These are phyloP conservation scores for Scaptomyza flava DNA, from an alignment of 2,888 invertebrate species.

Conservation along the genomic window DNA sequence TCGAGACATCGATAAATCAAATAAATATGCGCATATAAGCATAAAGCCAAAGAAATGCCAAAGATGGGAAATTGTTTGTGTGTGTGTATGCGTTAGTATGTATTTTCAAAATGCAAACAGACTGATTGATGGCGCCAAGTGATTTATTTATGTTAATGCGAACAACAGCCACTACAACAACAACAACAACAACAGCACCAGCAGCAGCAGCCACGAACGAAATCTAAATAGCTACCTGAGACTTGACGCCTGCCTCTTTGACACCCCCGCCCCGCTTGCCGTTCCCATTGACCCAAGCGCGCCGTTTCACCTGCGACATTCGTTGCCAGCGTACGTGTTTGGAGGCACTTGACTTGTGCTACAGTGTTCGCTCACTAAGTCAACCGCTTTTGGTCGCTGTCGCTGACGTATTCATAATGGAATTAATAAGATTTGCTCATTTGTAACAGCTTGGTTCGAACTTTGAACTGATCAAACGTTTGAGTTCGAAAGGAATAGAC, in stretches of 20 bases:
- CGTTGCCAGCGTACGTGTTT: slow-evolving; percentile 67
- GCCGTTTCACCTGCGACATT: slow-evolving; percentile 70
- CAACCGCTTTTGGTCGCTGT: background rate
- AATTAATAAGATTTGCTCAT: too few relatives aligned
- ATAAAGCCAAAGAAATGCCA: slow-evolving; percentile 59
- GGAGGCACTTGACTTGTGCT: slow-evolving; percentile 39
- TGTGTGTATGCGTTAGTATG: slow-evolving; percentile 4
- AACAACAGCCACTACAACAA: slow-evolving; percentile 21
- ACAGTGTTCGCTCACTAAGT: slow-evolving; percentile 1
- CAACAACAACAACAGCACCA: too few relatives aligned
- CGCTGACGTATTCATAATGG: background rate
- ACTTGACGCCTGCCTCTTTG: slow-evolving; percentile 8
- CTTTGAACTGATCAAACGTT: too few relatives aligned
- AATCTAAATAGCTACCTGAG: slow-evolving; percentile 49
- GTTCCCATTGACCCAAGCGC: slow-evolving; percentile 34
- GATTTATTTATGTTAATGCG: slow-evolving; percentile 78
- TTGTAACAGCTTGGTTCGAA: too few relatives aligned
- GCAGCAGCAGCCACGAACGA: slow-evolving; percentile 24
- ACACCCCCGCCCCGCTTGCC: slow-evolving; percentile 3
- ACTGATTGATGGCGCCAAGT: slow-evolving; percentile 77
- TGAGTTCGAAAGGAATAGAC: too few relatives aligned
- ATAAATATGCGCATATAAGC: slow-evolving; percentile 69
- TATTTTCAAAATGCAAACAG: slow-evolving; percentile 71
- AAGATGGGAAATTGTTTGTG: slow-evolving; percentile 20
- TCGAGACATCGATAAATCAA: slow-evolving; percentile 78